Base-by-base conservation (phyloP, 2,888 invertebrate genomes). In the Ceratothoa steindachneri region DNA sequence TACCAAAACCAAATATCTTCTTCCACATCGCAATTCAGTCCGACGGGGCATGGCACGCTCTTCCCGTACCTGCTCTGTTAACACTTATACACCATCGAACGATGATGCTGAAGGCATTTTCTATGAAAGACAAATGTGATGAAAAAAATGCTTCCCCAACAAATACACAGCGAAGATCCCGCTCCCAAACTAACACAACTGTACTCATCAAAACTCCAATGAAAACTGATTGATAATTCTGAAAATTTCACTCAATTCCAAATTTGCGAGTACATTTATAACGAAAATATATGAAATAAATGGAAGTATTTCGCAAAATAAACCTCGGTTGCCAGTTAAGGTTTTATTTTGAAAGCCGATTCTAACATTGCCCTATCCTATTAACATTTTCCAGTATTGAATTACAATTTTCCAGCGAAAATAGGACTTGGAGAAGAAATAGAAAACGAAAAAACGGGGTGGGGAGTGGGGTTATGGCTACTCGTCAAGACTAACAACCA, bases 21-120 rank as follows among this genome's bases (percentile, higher is more conserved):
- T 60, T 60, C 60, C 60, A 60, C 60, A 60, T 60, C 27, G 60
- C 60, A 41, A 41, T 41, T 9, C 41, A 41, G 41, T 41, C 41
- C 41, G 5, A 5, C 41, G 15, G 41, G 41, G 41, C 41, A 41
- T 41, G 41, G 41, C 41, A 41, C 7, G 5, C 41, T 41, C 41
- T 41, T 41, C n/a, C n/a, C n/a, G n/a, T 41, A 41, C 5, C 41
- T 41, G 41, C 41, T 41, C 41, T 41, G 15, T 15, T 5, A 9
- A 41, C 15, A 41, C 41, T 41, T 41, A 41, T 41, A 5, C 15
- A 41, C 5, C 41, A 41, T 15, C 15, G 5, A 41, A 41, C 41
- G n/a, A n/a, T n/a, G n/a, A n/a, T n/a, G 15, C 41, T 41, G 15
- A 9, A 41, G 5, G 41, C 41, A 41, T 41, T 15, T 15, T 41